phyloP scores from a whole-genome alignment of 2,797 vertebrate genomes.

The Bovichtus diacanthus region DNA sequence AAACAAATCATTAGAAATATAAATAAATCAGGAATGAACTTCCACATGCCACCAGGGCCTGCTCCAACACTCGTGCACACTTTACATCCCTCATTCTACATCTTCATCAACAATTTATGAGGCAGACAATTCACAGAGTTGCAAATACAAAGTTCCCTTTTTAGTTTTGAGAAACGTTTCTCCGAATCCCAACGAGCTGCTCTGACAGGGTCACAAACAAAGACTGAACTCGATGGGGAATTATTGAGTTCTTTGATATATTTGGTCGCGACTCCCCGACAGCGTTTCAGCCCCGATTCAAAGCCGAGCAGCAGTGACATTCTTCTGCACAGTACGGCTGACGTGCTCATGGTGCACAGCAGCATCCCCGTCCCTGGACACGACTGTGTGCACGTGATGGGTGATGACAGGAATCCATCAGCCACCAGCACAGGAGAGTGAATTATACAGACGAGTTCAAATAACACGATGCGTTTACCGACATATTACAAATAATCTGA shows the following conservation, averaged over 20 bases:
- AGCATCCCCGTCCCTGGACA: slow-evolving; percentile 1
- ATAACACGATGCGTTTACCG: slow-evolving; percentile 20
- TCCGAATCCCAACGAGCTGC: slow-evolving; percentile 20
- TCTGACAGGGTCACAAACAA: slow-evolving; percentile 27
- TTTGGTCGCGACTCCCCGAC: slow-evolving; percentile 18
- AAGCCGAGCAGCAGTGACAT: slow-evolving; percentile 25
- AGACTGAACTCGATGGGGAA: not conserved
- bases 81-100: slow-evolving; percentile 1
- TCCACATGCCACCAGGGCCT: slow-evolving; percentile 68
- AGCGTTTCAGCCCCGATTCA: slow-evolving; percentile 7
- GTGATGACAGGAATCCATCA: slow-evolving; percentile 38
- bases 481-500: slow-evolving; percentile 32
- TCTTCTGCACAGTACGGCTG: slow-evolving; percentile 21
- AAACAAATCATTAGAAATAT: slow-evolving; percentile 50
- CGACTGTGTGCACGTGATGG: slow-evolving; percentile 35
- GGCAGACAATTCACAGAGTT: slow-evolving; percentile 42
- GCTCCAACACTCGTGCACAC: slow-evolving; percentile 42
- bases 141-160: slow-evolving; percentile 57
- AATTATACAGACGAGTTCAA: slow-evolving; percentile 21
- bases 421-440: slow-evolving; percentile 19
- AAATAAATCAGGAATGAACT: slow-evolving; percentile 43
- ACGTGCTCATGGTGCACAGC: slow-evolving; percentile 47
- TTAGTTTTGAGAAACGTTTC: slow-evolving; percentile 31
- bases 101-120: slow-evolving; percentile 40
- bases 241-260: not conserved